Evolutionary conservation across 1,140 invertebrate species (phyloP).

Genomic region (Papilio machaon): DNA sequence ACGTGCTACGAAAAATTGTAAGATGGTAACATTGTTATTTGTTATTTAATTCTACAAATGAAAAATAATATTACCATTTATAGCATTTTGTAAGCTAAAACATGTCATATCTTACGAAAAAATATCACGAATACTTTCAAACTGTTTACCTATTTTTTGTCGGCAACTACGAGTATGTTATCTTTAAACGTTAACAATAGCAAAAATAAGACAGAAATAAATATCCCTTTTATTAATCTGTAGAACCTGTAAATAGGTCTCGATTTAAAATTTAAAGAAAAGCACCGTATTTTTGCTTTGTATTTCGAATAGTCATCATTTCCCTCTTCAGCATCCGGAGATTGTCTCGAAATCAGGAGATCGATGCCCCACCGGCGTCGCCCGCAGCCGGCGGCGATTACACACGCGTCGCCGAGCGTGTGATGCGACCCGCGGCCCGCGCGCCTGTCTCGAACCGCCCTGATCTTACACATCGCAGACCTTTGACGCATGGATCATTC

Average conservation of each 20-base stretch:
- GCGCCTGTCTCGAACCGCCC: constrained; percentile 29
- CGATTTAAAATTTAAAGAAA: background rate
- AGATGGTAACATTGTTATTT: background rate
- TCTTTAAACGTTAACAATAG: background rate
- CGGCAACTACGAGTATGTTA: background rate
- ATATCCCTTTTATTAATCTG: background rate
- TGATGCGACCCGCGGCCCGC: constrained; percentile 23
- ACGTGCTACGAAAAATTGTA: background rate
- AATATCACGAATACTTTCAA: too few species aligned
- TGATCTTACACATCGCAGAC: constrained; percentile 38
- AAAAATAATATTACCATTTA: background rate
- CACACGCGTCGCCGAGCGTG: constrained; percentile 35
- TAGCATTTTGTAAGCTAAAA: too few species aligned
- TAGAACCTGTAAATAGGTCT: background rate
- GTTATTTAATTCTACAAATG: background rate
- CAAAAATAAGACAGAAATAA: background rate
- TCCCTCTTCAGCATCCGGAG: constrained; percentile 10
- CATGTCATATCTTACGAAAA: too few species aligned
- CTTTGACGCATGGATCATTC: constrained; percentile 22
- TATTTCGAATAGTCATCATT: constrained; percentile 19
- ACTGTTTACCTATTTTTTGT: too few species aligned
- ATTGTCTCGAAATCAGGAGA: constrained; percentile 26
- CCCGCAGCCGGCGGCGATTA: constrained; percentile 34
- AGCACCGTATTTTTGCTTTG: background rate
- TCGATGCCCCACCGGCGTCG: constrained; percentile 34